Evolutionary conservation across 1,140 invertebrate species (phyloP).

Genomic region (Glossosoma conforme): DNA sequence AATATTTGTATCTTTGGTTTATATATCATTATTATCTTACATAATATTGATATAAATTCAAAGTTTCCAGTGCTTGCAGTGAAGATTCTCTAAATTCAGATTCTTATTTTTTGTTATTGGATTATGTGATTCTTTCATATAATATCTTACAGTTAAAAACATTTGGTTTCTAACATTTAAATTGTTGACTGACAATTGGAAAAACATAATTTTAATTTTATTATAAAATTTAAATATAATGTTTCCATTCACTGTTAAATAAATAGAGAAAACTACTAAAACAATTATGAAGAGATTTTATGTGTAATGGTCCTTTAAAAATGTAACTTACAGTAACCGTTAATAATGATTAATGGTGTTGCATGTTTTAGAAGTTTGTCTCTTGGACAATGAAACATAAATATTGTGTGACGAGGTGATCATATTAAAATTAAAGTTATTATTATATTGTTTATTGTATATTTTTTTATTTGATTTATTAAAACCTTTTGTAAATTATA

Average conservation of each 20-base stretch:
- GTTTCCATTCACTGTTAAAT: no score
- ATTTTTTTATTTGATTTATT: neutral
- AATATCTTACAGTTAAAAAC: neutral
- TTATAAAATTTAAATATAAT: no score
- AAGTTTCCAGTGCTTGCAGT: neutral
- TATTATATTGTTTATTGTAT: neutral
- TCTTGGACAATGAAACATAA: neutral
- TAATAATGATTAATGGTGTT: no score
- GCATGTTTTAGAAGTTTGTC: no score
- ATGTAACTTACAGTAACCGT: no score
- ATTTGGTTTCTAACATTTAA: neutral
- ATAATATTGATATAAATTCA: neutral
- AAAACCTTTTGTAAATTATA: neutral
- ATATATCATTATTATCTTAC: neutral
- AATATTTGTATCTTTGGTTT: neutral
- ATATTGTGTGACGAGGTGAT: neutral
- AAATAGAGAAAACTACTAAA: no score
- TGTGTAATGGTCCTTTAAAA: no score
- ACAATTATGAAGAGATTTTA: no score
- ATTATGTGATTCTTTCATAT: neutral
- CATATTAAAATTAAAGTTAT: neutral
- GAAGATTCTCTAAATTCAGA: neutral
- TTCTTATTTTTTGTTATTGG: neutral
- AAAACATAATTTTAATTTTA: no score
- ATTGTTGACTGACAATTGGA: no score